Base-by-base conservation (phyloP, 2,888 invertebrate genomes). In the Pseudococcus jackbeardsleyi region DNA sequence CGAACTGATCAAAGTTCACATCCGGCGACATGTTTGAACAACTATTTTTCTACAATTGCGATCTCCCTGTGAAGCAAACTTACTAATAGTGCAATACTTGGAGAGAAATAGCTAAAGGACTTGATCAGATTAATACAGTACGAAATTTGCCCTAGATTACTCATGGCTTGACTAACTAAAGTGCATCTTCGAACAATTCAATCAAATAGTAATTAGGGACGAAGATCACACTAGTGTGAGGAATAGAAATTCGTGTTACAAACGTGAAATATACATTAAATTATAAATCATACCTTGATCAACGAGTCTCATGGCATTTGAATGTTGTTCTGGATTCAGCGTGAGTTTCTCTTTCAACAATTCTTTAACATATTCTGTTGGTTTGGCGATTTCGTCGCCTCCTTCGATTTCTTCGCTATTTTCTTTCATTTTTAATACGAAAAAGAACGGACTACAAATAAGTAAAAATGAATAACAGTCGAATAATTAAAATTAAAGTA, bases 251-350 rank as follows among this genome's bases (percentile, higher is more conserved):
- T 4, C 0, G 8, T 5, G 6, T 15, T 0, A 6, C 42, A 9
- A 3, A 9, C 19, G 6, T 7, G 15, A 8, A 72, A 15, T 12
- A 86, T 39, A 0, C 2, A 22, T 9, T 9, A 64, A 42, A 59
- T 46, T 46, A 9, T 72, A 1, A 79, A 88, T 15, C 3, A 59
- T 86, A 89, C 89, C 89, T 50, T 89, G 88, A 46, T 90, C 90
- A 11, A 90, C 79, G 9, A 90, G 89, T 84, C 90, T 89, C 90
- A 90, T 90, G 7, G 90, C 90, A 88, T 90, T 90, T n/a, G 89
- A 87, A 88, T 90, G 90, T 68, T 89, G 89, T 5, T 90, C 89
- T 9, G 90, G 89, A 86, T 90, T 90, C 79, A 90, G 89, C 9
- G 89, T 42, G 54, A 89, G 89, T 86, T 90, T 90, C 68, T 90